A percentile compares a stretch with the other conserved stretches of the same genome.
These are phyloP conservation scores for mouse (Mus musculus) DNA, from an alignment of 2,113 vertebrate genomes.

Conservation along the genomic window GRCm39 chr16:22617501-22618000, in stretches of 20 bases:
- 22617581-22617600: background rate
- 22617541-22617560: background rate
- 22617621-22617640: background rate
- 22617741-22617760: background rate
- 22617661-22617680: background rate
- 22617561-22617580: background rate
- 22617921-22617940: background rate
- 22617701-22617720: background rate
- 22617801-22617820: background rate
- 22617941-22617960: background rate
- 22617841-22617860: background rate
- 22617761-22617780: background rate
- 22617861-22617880: background rate
- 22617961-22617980: background rate
- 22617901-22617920: background rate
- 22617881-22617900: background rate
- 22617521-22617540: no score
- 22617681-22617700: background rate
- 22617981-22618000: background rate
- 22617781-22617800: background rate
- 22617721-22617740: background rate
- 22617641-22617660: background rate
- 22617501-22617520: background rate
- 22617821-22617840: background rate
- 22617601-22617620: background rate